Evolutionary conservation across 2,797 vertebrate genomes (phyloP).

Genomic region (Sebastes hopkinsi): DNA sequence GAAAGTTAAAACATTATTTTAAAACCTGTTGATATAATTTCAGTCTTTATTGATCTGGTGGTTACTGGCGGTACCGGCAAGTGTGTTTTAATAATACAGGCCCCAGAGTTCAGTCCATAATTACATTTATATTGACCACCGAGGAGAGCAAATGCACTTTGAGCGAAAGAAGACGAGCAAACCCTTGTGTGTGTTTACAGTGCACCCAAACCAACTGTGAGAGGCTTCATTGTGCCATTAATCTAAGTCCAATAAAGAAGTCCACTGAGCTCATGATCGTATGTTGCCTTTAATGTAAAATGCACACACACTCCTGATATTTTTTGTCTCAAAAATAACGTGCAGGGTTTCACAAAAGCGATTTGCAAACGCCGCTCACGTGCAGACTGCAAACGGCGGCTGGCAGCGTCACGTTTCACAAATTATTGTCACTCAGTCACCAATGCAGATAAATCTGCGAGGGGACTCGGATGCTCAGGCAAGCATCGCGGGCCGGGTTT

Average conservation of each 20-base stretch:
- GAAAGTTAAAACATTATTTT: not conserved
- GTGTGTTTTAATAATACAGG: slow-evolving; percentile 3
- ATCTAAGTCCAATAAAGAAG: not conserved
- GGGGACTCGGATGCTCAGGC: not conserved
- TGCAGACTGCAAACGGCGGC: not conserved
- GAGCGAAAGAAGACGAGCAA: not conserved
- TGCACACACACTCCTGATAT: not conserved
- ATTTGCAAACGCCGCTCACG: not conserved
- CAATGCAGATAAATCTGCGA: slow-evolving; percentile 10
- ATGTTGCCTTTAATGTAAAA: slow-evolving; percentile 4
- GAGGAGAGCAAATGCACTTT: not conserved
- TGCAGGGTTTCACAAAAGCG: slow-evolving; percentile 4
- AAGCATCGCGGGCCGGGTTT: not conserved
- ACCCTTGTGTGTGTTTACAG: not conserved
- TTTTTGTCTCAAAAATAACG: not conserved
- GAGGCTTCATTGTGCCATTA: not conserved
- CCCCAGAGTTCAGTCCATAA: slow-evolving; percentile 20
- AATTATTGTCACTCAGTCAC: not conserved
- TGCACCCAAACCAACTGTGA: not conserved
- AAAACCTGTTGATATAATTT: not conserved
- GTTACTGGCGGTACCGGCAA: not conserved
- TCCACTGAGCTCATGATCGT: not conserved
- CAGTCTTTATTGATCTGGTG: not conserved
- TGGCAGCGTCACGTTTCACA: not conserved
- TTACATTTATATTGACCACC: not conserved